Conservation (phyloP, 2,113 vertebrate genomes). For the Coptodon bakossiorum region DNA sequence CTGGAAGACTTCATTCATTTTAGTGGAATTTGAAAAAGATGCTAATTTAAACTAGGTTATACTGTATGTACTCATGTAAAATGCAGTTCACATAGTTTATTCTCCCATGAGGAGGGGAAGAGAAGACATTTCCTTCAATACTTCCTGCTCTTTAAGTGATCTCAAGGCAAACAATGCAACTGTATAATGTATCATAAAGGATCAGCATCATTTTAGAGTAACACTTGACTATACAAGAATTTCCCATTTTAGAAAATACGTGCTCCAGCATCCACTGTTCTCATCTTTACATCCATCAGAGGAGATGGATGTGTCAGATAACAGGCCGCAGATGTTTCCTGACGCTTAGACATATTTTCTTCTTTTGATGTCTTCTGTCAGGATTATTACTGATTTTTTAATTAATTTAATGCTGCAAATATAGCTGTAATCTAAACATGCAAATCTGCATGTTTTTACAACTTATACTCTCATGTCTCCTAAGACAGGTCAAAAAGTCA, state of each 20-base stretch:
- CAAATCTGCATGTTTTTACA: not conserved
- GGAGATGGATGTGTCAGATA: not conserved
- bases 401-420: not conserved
- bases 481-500: not conserved
- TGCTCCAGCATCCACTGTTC: not conserved
- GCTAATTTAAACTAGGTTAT: not conserved
- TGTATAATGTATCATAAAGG: not conserved
- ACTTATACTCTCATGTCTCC: not conserved
- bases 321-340: not conserved
- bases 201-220: not conserved
- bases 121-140: not conserved
- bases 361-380: slow-evolving; percentile 32
- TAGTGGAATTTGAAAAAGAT: not conserved
- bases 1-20: not conserved
- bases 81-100: not conserved
- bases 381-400: not conserved
- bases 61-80: not conserved
- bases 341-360: not conserved
- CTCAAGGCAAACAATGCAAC: not conserved
- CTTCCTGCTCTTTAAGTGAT: not conserved
- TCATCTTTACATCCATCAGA: not conserved
- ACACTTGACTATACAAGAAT: not conserved
- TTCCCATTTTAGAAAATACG: not conserved
- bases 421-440: not conserved
- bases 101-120: not conserved